Base-by-base conservation (phyloP, 2,113 vertebrate genomes). In the Gorsachius goisagi region DNA sequence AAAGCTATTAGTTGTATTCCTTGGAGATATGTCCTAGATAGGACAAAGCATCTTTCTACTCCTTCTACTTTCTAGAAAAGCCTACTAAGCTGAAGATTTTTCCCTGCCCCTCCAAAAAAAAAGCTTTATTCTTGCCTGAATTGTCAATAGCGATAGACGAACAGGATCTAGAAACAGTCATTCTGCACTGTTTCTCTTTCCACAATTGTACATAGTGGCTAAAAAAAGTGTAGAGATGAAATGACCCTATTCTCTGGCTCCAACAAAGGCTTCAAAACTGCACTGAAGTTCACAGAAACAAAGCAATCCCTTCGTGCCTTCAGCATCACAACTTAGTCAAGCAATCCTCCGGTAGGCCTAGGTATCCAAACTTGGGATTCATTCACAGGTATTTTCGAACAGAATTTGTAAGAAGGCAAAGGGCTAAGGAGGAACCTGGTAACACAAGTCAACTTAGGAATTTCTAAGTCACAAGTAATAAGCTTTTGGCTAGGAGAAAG, bases 61-160 rank as follows among this genome's bases (percentile, higher is more conserved):
- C 26, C 33, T 79, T 84, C 78, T 49, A 55, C 44, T 62, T 94
- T 93, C 81, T 62, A 89, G 81, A 95, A 97, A 82, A 85, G 49
- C 24, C 77, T 89, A n/a, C 69, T 64, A 49, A 19, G 23, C 30
- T 44, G 37, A 92, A 90, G n/a, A 87, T 33, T 89, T 91, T 87
- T 76, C 60, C 78, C 28, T 26, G 9, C 3, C 28, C 2, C 14
- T 44, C 20, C 9, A 52, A 78, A 88, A 68, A 50, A 41, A 58
- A 44, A 20, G 4, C 66, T 76, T 90, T 74, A 74, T 17, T 27
- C 22, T 91, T 73, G 62, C 63, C 72, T 66, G 45, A 82, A 69
- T 4, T 89, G 45, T 28, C 72, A 49, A n/a, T 11, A 33, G 55
- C 11, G 16, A 76, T 11, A 90, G 47, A 71, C 11, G 81, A 88